Percentiles rank a stretch among this genome's conserved stretches.
Evolutionary conservation across 2,888 invertebrate species (phyloP).

Genomic region (Trilocha varians): DNA sequence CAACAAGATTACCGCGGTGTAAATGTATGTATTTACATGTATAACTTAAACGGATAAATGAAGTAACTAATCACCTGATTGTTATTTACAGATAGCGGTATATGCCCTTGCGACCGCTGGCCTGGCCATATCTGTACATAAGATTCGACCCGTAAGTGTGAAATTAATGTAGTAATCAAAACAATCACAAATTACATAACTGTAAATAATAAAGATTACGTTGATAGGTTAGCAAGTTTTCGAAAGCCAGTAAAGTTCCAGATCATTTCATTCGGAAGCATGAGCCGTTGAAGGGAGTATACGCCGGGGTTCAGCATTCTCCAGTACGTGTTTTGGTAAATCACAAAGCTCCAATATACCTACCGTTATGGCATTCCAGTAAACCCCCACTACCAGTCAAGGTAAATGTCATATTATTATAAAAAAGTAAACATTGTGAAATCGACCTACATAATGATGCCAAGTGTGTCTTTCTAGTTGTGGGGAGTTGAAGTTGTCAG

Average conservation of each 20-base stretch:
- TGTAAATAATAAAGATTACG: slow-evolving; percentile 18
- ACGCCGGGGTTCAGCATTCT: slow-evolving; percentile 66
- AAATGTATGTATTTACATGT: slow-evolving; percentile 41
- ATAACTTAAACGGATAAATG: slow-evolving; percentile 5
- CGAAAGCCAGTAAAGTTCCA: slow-evolving; percentile 72
- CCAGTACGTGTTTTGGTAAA: slow-evolving; percentile 65
- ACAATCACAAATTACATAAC: slow-evolving; percentile 48
- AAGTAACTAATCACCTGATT: slow-evolving; percentile 18
- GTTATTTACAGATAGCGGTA: slow-evolving; percentile 67
- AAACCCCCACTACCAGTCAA: slow-evolving; percentile 68
- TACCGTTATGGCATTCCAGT: slow-evolving; percentile 66
- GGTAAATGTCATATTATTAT: slow-evolving; percentile 32
- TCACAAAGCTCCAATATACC: slow-evolving; percentile 70
- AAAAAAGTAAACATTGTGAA: slow-evolving; percentile 9
- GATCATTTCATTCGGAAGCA: slow-evolving; percentile 68
- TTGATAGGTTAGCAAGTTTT: slow-evolving; percentile 75
- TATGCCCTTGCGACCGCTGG: slow-evolving; percentile 74
- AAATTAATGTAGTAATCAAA: slow-evolving; percentile 12
- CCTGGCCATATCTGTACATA: slow-evolving; percentile 69
- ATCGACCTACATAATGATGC: slow-evolving; percentile 15
- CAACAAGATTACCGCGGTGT: slow-evolving; percentile 63
- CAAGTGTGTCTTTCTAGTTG: slow-evolving; percentile 36
- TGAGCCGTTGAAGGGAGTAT: slow-evolving; percentile 64
- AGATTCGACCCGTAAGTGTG: slow-evolving; percentile 75
- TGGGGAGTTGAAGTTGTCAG: slow-evolving; percentile 67